phyloP scores from a whole-genome alignment of 2,888 invertebrate species.

The Caradrina clavipalpis region DNA sequence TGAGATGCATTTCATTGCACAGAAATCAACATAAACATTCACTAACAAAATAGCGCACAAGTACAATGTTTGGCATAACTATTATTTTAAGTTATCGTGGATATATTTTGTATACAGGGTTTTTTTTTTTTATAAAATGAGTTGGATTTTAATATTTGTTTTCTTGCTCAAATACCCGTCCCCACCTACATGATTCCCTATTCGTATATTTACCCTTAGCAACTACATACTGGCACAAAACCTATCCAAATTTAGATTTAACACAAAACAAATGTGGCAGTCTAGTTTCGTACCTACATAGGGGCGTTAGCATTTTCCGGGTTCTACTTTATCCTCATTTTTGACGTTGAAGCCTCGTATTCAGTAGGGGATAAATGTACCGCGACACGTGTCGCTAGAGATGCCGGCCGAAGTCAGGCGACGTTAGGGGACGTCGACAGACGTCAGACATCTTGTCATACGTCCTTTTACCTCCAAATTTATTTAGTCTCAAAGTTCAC shows the following conservation, averaged over 20 bases:
- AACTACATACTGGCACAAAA: background rate
- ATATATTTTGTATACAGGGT: no score
- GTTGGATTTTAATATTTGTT: background rate
- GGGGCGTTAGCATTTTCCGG: conserved; percentile 16
- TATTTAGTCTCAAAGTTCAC: no score
- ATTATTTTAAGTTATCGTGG: no score
- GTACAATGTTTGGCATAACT: no score
- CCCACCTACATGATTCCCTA: background rate
- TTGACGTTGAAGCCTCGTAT: background rate
- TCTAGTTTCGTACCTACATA: conserved; percentile 9
- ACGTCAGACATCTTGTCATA: no score
- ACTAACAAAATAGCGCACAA: background rate
- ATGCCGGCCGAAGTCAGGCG: no score
- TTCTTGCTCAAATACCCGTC: background rate
- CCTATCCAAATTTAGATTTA: background rate
- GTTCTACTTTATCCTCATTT: background rate
- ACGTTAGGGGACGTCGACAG: no score
- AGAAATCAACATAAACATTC: background rate
- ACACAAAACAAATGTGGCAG: conserved; percentile 11
- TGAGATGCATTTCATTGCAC: background rate
- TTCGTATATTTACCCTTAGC: background rate
- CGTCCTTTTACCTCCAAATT: no score
- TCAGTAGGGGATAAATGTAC: no score
- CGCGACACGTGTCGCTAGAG: no score
- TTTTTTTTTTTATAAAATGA: no score